Percentiles rank a stretch among this genome's conserved stretches.
Evolutionary conservation across 2,797 vertebrate genomes (phyloP).

Genomic region (Melanotaenia pygmaea): DNA sequence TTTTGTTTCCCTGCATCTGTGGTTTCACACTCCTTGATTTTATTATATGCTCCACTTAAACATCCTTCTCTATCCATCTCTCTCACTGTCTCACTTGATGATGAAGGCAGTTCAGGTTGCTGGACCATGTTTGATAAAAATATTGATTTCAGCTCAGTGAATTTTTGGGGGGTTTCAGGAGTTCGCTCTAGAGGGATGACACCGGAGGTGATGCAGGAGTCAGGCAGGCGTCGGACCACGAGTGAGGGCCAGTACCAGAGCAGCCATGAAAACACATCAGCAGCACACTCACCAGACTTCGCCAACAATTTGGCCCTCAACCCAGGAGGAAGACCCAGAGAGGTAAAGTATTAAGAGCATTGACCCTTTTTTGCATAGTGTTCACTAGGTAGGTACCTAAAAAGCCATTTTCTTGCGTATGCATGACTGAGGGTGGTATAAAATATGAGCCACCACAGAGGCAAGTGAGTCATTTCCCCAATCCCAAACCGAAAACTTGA

Average conservation of each 20-base stretch:
- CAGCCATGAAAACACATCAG: conserved; percentile 80
- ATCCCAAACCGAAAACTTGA: no score
- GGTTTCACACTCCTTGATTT: conserved; percentile 2
- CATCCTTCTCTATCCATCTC: not conserved
- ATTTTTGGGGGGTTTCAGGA: conserved; percentile 78
- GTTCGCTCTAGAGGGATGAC: conserved; percentile 89
- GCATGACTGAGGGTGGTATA: not conserved
- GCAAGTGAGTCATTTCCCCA: not conserved
- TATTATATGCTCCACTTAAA: not conserved
- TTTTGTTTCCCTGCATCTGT: conserved; percentile 32
- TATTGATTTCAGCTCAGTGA: not conserved
- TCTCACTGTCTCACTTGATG: not conserved
- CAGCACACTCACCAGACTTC: conserved; percentile 86
- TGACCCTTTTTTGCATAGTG: not conserved
- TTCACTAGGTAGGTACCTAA: not conserved
- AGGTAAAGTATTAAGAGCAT: conserved; percentile 77
- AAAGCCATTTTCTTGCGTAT: not conserved
- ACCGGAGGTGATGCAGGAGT: conserved; percentile 81
- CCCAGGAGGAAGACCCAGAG: conserved; percentile 90
- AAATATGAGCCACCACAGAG: not conserved
- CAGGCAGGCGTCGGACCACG: conserved; percentile 85
- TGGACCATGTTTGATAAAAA: not conserved
- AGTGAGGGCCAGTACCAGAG: conserved; percentile 95
- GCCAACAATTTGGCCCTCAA: conserved; percentile 90
- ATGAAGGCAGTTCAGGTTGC: not conserved